phyloP scores from a whole-genome alignment of 2,797 vertebrate genomes.

The Alectoris magna region DNA sequence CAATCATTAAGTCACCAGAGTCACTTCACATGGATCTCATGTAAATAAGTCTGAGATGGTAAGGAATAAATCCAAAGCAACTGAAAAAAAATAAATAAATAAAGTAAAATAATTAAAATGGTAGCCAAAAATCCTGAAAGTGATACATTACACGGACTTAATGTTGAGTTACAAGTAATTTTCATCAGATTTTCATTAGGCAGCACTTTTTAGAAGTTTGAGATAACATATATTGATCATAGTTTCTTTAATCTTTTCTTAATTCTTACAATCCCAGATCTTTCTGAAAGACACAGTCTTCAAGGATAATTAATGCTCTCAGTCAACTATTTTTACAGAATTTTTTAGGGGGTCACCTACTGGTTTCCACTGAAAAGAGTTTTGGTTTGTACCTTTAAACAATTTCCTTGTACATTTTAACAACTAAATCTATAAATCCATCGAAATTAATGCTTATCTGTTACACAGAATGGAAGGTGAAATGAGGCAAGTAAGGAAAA shows the following conservation, averaged over 20 bases:
- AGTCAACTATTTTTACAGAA: neutral
- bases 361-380: neutral
- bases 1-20: neutral
- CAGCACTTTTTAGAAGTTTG: neutral
- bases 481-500: slow-evolving; percentile 1
- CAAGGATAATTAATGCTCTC: neutral
- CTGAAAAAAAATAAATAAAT: neutral
- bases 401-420: neutral
- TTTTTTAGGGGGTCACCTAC: neutral
- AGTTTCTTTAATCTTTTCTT: neutral
- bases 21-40: neutral
- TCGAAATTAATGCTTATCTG: neutral
- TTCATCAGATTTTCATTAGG: neutral
- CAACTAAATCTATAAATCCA: neutral
- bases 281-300: neutral
- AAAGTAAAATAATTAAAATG: neutral
- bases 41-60: neutral
- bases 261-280: neutral
- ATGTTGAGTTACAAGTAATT: neutral
- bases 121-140: neutral
- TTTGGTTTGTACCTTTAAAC: neutral
- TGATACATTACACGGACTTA: neutral
- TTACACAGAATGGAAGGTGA: neutral
- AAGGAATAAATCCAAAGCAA: neutral
- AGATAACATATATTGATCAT: neutral